phyloP scores from a whole-genome alignment of 2,888 invertebrate genomes.

The Dasysyrphus albostriatus region DNA sequence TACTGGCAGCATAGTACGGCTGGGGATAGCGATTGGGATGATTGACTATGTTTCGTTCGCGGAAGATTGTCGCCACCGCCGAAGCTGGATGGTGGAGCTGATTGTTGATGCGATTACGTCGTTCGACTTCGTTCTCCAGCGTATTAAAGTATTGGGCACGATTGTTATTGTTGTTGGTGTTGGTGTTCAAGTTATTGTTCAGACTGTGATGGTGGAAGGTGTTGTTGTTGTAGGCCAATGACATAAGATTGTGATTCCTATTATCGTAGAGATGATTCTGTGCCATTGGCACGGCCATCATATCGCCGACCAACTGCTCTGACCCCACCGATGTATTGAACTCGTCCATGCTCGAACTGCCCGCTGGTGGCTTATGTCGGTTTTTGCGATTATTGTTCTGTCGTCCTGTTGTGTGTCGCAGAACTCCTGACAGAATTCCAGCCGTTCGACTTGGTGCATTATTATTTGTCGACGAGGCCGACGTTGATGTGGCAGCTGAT shows the following conservation, averaged over 20 bases:
- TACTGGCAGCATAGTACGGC: constrained; percentile 80
- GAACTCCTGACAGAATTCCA: constrained; percentile 77
- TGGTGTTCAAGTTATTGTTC: constrained; percentile 72
- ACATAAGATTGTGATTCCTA: constrained; percentile 81
- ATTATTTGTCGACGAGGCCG: constrained; percentile 77
- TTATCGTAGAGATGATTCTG: constrained; percentile 81
- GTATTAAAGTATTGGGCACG: constrained; percentile 81
- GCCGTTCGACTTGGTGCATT: constrained; percentile 74
- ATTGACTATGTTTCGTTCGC: constrained; percentile 80
- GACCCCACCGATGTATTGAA: constrained; percentile 79
- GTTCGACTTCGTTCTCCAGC: constrained; percentile 82
- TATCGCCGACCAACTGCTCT: constrained; percentile 77
- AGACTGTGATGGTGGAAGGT: constrained; percentile 78
- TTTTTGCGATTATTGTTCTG: constrained; percentile 75
- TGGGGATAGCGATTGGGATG: constrained; percentile 80
- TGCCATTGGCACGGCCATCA: constrained; percentile 78
- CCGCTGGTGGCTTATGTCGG: constrained; percentile 63
- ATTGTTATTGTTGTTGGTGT: constrained; percentile 76
- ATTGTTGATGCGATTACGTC: constrained; percentile 82
- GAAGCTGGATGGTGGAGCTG: constrained; percentile 80
- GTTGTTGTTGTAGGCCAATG: constrained; percentile 79
- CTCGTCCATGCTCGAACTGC: constrained; percentile 76
- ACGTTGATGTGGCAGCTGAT: constrained; percentile 77
- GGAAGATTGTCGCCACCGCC: constrained; percentile 81
- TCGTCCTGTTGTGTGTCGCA: constrained; percentile 78